Evolutionary conservation across 2,797 vertebrate genomes (phyloP).

Genomic region (Glyptemys insculpta): DNA sequence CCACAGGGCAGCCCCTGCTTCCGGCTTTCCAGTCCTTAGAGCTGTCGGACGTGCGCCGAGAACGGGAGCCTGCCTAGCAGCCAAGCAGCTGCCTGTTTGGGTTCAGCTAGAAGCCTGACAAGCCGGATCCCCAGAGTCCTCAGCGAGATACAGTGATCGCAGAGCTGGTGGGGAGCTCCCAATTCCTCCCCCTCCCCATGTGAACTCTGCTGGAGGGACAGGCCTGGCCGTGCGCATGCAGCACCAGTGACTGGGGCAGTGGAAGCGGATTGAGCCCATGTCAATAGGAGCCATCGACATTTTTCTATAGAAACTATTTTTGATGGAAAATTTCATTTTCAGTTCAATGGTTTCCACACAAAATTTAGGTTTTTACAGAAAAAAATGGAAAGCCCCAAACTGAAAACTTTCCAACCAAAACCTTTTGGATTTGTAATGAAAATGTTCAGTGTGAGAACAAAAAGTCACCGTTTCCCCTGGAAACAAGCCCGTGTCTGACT

Average conservation of each 20-base stretch:
- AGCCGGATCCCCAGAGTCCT: background rate
- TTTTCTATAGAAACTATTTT: background rate
- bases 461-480: too few species aligned
- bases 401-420: background rate
- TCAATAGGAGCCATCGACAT: background rate
- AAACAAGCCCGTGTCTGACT: too few species aligned
- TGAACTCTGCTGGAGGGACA: background rate
- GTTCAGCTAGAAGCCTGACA: background rate
- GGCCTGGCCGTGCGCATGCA: background rate
- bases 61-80: background rate
- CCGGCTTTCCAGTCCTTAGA: background rate
- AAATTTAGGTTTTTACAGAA: background rate
- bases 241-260: too few species aligned
- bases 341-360: background rate
- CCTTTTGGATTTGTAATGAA: background rate
- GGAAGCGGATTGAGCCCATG: background rate
- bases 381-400: background rate
- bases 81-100: background rate
- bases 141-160: background rate
- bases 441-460: too few species aligned
- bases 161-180: too few species aligned
- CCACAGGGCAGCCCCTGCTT: too few species aligned
- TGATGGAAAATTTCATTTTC: background rate
- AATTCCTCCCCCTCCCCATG: background rate
- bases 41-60: background rate